Evolutionary conservation across 2,113 vertebrate species (phyloP), one percentile per base, ranked within the genome.

Genomic region (Oceanodroma tethys): DNA sequence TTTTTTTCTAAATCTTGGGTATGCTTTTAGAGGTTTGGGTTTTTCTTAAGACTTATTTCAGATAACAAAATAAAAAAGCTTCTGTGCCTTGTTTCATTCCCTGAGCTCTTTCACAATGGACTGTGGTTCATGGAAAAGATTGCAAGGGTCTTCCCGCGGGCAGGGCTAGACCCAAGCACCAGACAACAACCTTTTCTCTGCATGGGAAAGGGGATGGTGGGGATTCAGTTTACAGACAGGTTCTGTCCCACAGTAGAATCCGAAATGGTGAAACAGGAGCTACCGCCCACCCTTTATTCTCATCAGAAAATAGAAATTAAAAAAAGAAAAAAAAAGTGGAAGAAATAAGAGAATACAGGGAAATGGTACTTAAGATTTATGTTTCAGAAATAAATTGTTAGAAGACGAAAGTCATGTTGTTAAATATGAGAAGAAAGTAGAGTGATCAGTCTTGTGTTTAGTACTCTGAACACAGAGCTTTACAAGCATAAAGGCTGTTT

Each of bases 401-500:
- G 96, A 96, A 92, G 84, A 95, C 58, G 34, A 59, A 97, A 97
- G 76, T 74, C 58, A 86, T 84, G 86, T 88, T 97, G 92, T 97
- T 96, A 96, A 96, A 92, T 93, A 95, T 27, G 67, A 96, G 80
- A 95, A 94, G 76, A 96, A 96, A 97, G 68, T 89, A 91, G 91
- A 97, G 71, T 86, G 81, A 73, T 96, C 95, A 84, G 73, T 43
- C 85, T 95, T 93, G 55, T 90, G 71, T 96, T 97, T 95, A 93
- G 83, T 86, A 53, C 71, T 88, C 60, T 94, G 94, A 94, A 93
- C 85, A 95, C 84, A 97, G 93, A 52, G 4, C 52, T 96, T 92
- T 95, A 90, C 80, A 93, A 97, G 81, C 86, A 98, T 97, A 97
- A 95, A 95, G 96, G 72, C 72, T 97, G 68, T 86, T 75, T 96